Evolutionary conservation across 2,888 invertebrate species (phyloP), one percentile per base, ranked within the genome.

Genomic region (Eledona agricola): DNA sequence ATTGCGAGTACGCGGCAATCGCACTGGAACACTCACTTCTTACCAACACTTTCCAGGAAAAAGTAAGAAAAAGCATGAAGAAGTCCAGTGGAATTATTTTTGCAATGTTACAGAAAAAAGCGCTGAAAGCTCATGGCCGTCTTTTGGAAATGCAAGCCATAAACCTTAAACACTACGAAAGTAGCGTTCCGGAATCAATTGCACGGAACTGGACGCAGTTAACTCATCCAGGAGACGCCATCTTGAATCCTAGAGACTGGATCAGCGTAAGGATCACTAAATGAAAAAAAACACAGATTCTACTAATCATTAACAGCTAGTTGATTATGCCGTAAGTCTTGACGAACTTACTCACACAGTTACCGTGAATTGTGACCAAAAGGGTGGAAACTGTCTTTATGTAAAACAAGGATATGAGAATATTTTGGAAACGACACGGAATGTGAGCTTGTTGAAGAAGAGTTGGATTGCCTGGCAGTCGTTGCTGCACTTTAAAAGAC

Each of bases 231-330:
- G 83, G 82, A 10, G 82, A 83, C 53, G 71, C 76, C 1, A 59
- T 81, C 26, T 60, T 83, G 35, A 76, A 78, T 1, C 76, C 78
- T 17, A 76, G 78, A n/a, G 79, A 80, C 60, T 81, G 79, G 79
- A 78, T 78, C 25, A 72, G 75, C 71, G 81, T 80, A 67, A 10
- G 51, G 25, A n/a, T n/a, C n/a, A n/a, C n/a, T n/a, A n/a, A n/a
- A n/a, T n/a, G n/a, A n/a, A n/a, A n/a, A n/a, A n/a, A n/a, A n/a
- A n/a, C n/a, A n/a, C n/a, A n/a, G n/a, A n/a, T n/a, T n/a, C 22
- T 1, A 22, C 10, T n/a, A 12, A 7, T 31, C 5, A 4, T n/a
- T n/a, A 2, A 45, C 31, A 63, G 63, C 35, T 63, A 22, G 42
- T 57, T 6, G 9, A 32, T 10, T 65, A 53, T 38, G 26, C 35